A percentile compares a stretch with the other conserved stretches of the same genome.
These are phyloP conservation scores for Lottia scabra DNA, from an alignment of 2,888 invertebrate genomes.

Conservation along the genomic window DNA sequence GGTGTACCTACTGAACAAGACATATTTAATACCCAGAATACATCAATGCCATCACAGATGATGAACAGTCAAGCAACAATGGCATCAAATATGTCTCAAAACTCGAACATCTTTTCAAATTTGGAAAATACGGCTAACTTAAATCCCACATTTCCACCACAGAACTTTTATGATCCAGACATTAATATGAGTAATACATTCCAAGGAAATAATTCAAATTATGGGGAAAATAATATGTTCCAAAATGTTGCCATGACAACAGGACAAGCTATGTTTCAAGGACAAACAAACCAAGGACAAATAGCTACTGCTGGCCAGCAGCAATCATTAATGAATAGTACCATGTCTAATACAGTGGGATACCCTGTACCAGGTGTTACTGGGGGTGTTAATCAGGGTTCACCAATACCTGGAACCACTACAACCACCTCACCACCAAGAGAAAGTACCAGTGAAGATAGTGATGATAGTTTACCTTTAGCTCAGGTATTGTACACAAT, in stretches of 20 bases:
- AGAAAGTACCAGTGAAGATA: constrained; percentile 87
- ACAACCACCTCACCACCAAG: constrained; percentile 72
- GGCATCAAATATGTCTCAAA: constrained; percentile 15
- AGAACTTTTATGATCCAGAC: constrained; percentile 65
- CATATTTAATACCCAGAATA: constrained; percentile 12
- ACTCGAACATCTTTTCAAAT: constrained; percentile 9
- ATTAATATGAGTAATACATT: constrained; percentile 55
- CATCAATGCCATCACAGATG: background rate
- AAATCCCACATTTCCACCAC: constrained; percentile 65
- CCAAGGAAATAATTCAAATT: constrained; percentile 5
- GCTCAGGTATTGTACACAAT: constrained; percentile 54
- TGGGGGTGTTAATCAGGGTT: constrained; percentile 5
- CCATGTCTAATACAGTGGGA: constrained; percentile 46
- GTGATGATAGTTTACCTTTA: constrained; percentile 77
- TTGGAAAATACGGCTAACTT: constrained; percentile 26
- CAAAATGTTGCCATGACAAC: constrained; percentile 25
- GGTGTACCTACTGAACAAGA: constrained; percentile 1
- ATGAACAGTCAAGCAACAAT: constrained; percentile 6
- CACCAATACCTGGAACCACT: constrained; percentile 38
- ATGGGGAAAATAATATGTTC: background rate
- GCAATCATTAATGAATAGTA: constrained; percentile 42
- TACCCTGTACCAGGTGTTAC: constrained; percentile 33
- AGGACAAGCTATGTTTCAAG: constrained; percentile 23
- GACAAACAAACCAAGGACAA: constrained; percentile 24
- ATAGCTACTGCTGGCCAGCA: constrained; percentile 54